Percentiles rank a stretch among this genome's conserved stretches.
Conservation (phyloP, 1,140 invertebrate genomes). For the Eumaeus atala region DNA sequence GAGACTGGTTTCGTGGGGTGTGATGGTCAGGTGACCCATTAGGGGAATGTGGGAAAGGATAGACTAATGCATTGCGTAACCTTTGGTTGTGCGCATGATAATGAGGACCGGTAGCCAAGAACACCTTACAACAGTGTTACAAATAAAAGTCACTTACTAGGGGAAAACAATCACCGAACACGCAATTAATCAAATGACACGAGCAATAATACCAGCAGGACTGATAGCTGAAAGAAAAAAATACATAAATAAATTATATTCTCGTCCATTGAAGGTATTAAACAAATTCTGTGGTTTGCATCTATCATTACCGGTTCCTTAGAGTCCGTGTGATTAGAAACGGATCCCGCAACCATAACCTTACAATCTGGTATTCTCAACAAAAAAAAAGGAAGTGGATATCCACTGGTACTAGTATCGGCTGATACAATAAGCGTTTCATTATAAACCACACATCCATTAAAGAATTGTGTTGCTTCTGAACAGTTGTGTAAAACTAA, state of each 20-base stretch:
- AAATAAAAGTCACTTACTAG: conserved; percentile 36
- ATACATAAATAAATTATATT: conserved; percentile 7
- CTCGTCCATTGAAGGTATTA: neutral
- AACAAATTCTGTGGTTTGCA: neutral
- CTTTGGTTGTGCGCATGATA: no score
- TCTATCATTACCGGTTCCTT: neutral
- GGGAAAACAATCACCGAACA: conserved; percentile 61
- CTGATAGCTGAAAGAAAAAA: conserved; percentile 40
- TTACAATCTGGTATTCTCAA: neutral
- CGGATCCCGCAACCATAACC: neutral
- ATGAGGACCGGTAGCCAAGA: no score
- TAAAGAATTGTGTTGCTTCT: no score
- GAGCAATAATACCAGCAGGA: conserved; percentile 54
- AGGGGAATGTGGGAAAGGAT: conserved; percentile 15
- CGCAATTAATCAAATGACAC: conserved; percentile 48
- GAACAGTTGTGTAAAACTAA: no score
- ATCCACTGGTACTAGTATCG: no score
- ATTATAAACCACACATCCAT: no score
- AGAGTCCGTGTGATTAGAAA: neutral
- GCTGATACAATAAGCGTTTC: no score
- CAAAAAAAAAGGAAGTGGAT: no score
- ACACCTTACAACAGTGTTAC: neutral
- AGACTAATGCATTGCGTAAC: no score
- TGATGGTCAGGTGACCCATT: no score
- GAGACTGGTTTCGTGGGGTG: no score